Evolutionary conservation across 2,888 invertebrate species (phyloP).

Genomic region (Celastrina argiolus): DNA sequence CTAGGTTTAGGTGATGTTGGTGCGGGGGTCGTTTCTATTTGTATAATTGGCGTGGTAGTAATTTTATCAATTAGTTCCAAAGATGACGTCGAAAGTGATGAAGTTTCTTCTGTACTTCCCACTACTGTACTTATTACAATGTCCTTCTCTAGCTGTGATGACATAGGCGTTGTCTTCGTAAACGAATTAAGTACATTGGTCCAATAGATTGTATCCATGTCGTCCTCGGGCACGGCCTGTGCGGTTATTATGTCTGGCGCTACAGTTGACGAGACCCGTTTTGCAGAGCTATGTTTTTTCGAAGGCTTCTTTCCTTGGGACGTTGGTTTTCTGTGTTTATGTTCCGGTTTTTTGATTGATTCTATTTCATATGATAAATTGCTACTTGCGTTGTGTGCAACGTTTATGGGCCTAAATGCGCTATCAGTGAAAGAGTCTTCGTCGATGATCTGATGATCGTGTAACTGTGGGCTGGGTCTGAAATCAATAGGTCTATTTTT

Average conservation of each 20-base stretch:
- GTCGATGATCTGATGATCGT: constrained; percentile 54
- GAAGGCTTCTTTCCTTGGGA: constrained; percentile 29
- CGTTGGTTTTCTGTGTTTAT: constrained; percentile 45
- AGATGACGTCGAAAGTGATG: constrained; percentile 32
- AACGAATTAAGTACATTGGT: constrained; percentile 58
- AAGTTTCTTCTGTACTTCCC: constrained; percentile 29
- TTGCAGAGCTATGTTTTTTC: constrained; percentile 7
- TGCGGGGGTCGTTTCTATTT: constrained; percentile 20
- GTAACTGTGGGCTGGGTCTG: constrained; percentile 65
- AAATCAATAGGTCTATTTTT: constrained; percentile 56
- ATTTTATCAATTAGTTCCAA: constrained; percentile 3
- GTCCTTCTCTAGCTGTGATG: constrained; percentile 41
- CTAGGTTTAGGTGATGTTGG: constrained; percentile 31
- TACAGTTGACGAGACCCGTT: constrained; percentile 24
- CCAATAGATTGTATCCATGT: constrained; percentile 50
- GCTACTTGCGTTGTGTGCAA: constrained; percentile 42
- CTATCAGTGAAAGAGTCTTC: constrained; percentile 51
- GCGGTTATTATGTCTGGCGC: constrained; percentile 63
- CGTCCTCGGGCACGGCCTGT: constrained; percentile 39
- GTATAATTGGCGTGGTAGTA: constrained; percentile 35
- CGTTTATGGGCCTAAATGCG: constrained; percentile 61
- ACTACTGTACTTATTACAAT: constrained; percentile 36
- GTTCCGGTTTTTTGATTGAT: constrained; percentile 41
- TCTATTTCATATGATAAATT: constrained; percentile 39
- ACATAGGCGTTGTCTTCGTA: constrained; percentile 63